phyloP scores from a whole-genome alignment of 2,113 vertebrate genomes.

The Aptenodytes forsteri region DNA sequence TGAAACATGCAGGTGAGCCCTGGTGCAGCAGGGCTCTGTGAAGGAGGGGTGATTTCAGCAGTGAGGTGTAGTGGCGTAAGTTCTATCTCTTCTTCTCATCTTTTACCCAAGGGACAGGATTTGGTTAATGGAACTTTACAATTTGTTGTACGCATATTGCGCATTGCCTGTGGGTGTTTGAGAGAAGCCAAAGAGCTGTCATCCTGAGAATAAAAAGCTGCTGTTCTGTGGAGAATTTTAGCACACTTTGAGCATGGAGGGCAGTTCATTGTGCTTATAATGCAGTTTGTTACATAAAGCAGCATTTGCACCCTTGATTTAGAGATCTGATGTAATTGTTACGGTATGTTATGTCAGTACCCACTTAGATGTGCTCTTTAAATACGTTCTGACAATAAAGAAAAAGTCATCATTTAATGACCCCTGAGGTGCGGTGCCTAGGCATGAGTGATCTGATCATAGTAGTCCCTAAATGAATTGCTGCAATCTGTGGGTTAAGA shows the following conservation, averaged over 20 bases:
- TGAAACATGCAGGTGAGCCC: neutral
- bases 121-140: neutral
- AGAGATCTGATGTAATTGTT: slow-evolving; percentile 35
- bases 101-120: neutral
- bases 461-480: neutral
- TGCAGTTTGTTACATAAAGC: slow-evolving; percentile 18
- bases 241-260: neutral
- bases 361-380: neutral
- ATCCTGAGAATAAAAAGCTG: neutral
- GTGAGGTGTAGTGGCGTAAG: neutral
- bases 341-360: neutral
- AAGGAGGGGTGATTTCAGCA: neutral
- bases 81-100: neutral
- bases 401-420: neutral
- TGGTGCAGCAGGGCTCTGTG: neutral
- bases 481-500: neutral
- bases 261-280: neutral
- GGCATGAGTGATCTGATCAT: neutral
- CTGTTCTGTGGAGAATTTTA: neutral
- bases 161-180: neutral
- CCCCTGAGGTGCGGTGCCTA: neutral
- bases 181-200: neutral
- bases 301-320: slow-evolving; percentile 12
- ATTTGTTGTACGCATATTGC: neutral
- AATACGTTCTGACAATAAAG: neutral